Evolutionary conservation across 1,140 invertebrate genomes (phyloP).

Genomic region (Musca vetustissima): DNA sequence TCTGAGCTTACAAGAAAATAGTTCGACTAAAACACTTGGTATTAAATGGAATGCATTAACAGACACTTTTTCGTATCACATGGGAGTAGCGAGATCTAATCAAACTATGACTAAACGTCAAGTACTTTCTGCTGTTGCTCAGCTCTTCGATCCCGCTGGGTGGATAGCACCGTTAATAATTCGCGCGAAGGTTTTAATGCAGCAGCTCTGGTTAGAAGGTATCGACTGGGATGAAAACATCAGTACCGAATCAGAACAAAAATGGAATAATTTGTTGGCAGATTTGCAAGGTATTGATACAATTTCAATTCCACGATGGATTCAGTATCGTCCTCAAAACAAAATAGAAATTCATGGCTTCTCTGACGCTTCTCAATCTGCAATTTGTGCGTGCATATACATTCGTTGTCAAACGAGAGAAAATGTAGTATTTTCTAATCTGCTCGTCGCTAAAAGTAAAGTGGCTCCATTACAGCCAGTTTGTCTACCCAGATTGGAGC

Average conservation of each 20-base stretch:
- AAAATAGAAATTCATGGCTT: not conserved
- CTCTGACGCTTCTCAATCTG: not conserved
- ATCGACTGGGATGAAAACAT: conserved; percentile 10
- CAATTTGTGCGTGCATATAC: not conserved
- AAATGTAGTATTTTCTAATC: not conserved
- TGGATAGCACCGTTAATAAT: not conserved
- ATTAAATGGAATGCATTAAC: not conserved
- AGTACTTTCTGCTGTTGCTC: not conserved
- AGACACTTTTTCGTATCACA: not conserved
- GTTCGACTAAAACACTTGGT: not conserved
- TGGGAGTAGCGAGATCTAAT: no score
- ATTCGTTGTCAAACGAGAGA: not conserved
- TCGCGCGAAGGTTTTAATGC: conserved; percentile 3
- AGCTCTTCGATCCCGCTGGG: not conserved
- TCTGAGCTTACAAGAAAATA: not conserved
- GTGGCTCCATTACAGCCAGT: not conserved
- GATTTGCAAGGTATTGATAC: not conserved
- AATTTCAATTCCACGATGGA: not conserved
- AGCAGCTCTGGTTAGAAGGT: conserved; percentile 1
- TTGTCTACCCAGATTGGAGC: not conserved
- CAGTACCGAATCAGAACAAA: not conserved
- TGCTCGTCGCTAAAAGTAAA: not conserved
- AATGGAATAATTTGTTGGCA: not conserved
- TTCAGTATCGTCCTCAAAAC: not conserved
- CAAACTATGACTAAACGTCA: not conserved